A percentile compares a stretch with the other conserved stretches of the same genome.
Evolutionary conservation across 2,888 invertebrate species (phyloP).

Genomic region (Apeira syringaria): DNA sequence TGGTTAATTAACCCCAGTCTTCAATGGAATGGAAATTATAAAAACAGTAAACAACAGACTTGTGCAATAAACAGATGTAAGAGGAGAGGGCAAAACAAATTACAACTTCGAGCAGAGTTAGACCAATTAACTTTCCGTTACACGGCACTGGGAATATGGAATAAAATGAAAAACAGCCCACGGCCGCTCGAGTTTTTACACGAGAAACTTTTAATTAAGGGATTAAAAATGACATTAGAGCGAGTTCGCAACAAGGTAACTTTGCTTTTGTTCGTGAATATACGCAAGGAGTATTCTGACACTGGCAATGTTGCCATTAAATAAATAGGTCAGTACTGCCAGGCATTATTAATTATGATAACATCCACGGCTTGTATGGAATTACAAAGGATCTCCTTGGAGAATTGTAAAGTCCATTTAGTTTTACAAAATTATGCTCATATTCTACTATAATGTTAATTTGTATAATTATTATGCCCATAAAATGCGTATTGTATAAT

Average conservation of each 20-base stretch:
- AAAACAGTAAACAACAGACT: constrained; percentile 59
- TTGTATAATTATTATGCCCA: no score
- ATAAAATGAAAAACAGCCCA: constrained; percentile 78
- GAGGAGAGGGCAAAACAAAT: constrained; percentile 72
- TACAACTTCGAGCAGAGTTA: constrained; percentile 76
- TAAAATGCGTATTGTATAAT: no score
- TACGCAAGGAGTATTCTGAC: constrained; percentile 46
- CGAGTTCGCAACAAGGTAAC: constrained; percentile 71
- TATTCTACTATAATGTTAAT: no score
- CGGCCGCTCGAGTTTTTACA: constrained; percentile 66
- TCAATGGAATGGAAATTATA: constrained; percentile 50
- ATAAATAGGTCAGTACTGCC: constrained; percentile 41
- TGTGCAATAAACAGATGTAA: constrained; percentile 71
- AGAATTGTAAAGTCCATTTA: no score
- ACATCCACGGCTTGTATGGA: constrained; percentile 49
- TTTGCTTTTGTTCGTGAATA: constrained; percentile 61
- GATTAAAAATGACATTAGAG: constrained; percentile 82
- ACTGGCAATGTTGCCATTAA: constrained; percentile 41
- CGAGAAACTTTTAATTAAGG: constrained; percentile 80
- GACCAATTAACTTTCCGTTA: constrained; percentile 82
- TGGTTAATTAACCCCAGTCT: constrained; percentile 28
- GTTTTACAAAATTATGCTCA: no score
- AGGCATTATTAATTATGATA: constrained; percentile 40
- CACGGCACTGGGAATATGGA: constrained; percentile 74
- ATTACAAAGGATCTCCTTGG: constrained; percentile 38